Base-by-base conservation (phyloP, 2,888 invertebrate species). In the Aricia artaxerxes region DNA sequence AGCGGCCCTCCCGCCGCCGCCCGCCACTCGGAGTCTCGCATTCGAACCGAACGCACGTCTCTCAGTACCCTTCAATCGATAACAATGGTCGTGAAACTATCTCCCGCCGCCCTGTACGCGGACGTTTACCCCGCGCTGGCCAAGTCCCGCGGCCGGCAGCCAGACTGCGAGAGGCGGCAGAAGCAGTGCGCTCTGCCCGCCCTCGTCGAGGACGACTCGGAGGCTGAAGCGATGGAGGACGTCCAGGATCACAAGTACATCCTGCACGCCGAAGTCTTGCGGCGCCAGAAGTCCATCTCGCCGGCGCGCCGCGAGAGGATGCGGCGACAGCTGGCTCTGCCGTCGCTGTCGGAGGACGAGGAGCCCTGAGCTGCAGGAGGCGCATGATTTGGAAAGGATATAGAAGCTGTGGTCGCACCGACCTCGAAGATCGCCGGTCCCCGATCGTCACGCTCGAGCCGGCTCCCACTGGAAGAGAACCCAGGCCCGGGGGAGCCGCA, bases 331-430 rank as follows among this genome's bases (percentile, higher is more conserved):
- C 84, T 93, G 69, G 93, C 90, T 7, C 89, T 94, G 82, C 94
- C 94, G 0, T 94, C 94, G 16, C 87, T 94, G 11, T 94, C 94
- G 4, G 94, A 94, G 80, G 94, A 94, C 44, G 94, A 94, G 84
- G 94, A 94, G 87, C 94, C 94, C 85, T 94, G 94, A 94, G 87
- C 86, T 79, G 77, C 76, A 81, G 61, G 82, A 81, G 82, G 77
- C 77, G 80, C 77, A 79, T 77, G 82, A 81, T 82, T 83, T 83
- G 85, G 89, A 89, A 90, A 90, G 91, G 92, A 92, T 86, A 86
- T 85, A 86, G 87, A 88, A 85, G 88, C 88, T 85, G 85, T 85
- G 85, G 85, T 69, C 49, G 60, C 75, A 49, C 61, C 64, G 73
- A 76, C 77, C 64, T 77, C 53, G 76, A 53, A 35, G 77, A 80